Evolutionary conservation across 1,140 invertebrate species (phyloP), one percentile per base, ranked within the genome.

Genomic region (Atta colombica): DNA sequence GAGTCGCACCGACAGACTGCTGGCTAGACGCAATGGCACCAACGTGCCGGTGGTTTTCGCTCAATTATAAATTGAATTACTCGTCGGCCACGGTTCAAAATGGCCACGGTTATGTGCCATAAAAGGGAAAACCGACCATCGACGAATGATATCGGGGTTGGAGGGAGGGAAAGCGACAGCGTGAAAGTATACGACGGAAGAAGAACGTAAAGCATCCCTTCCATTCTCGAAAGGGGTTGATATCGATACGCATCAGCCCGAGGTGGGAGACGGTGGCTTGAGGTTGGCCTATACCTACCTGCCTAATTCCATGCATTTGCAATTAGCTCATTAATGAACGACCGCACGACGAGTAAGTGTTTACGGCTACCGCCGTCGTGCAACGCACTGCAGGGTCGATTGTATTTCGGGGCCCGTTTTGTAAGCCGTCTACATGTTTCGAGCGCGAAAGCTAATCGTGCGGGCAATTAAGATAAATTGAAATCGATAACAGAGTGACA

Each of bases 1-100:
- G 87, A 92, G 93, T 94, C 93, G 92, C 90, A 91, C 90, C 90
- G 90, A 90, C 91, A 91, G 93, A 94, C 93, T 93, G 89, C 82
- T 86, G 90, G 92, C 87, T 90, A 94, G 93, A 94, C 93, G 88
- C 91, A 80, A 88, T 84, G 92, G 93, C 92, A 93, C 91, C 93
- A 90, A 69, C 66, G 87, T 80, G 81, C 61, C 90, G 84, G 90
- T 82, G 89, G 87, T 92, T 93, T 93, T 94, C 89, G 89, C 93
- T 94, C 90, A 93, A 91, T 91, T 91, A 91, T 91, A 91, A 91
- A 91, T 91, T 91, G 89, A 91, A 91, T 91, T 91, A 91, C 89
- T 88, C 74, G 72, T 60, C 53, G 72, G n/a, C 63, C 85, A 10
- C 39, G 61, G 80, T 85, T 91, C 89, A 91, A 92, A 92, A 92